Evolutionary conservation across 2,888 invertebrate genomes (phyloP).

Genomic region (Folsomia manolachei): DNA sequence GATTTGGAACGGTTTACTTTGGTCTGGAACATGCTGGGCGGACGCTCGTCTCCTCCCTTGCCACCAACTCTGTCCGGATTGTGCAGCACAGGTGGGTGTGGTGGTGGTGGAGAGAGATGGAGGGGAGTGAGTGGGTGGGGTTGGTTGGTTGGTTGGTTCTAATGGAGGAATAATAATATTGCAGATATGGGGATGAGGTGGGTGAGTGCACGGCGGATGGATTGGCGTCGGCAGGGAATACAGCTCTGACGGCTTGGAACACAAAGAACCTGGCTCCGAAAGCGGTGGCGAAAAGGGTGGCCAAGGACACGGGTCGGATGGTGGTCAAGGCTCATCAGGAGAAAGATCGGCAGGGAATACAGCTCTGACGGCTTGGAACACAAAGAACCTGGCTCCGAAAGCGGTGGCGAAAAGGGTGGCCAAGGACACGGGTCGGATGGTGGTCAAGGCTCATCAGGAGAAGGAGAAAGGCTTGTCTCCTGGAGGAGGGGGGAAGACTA

Average conservation of each 20-base stretch:
- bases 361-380: constrained; percentile 64
- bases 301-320: constrained; percentile 63
- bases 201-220: constrained; percentile 66
- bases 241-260: constrained; percentile 65
- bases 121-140: no score
- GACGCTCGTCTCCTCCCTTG: constrained; percentile 57
- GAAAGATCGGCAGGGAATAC: constrained; percentile 70
- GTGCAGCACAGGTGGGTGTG: constrained; percentile 67
- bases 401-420: constrained; percentile 65
- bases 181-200: constrained; percentile 69
- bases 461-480: no score
- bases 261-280: constrained; percentile 66
- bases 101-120: no score
- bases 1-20: constrained; percentile 68
- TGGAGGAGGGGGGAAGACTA: no score
- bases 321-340: constrained; percentile 55
- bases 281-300: constrained; percentile 64
- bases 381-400: constrained; percentile 66
- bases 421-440: constrained; percentile 63
- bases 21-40: constrained; percentile 68
- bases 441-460: constrained; percentile 55
- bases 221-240: constrained; percentile 68
- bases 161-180: no score
- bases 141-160: constrained; percentile 25
- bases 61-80: constrained; percentile 70